Conservation (phyloP, 2,797 vertebrate genomes). For the Xenopus petersii region DNA sequence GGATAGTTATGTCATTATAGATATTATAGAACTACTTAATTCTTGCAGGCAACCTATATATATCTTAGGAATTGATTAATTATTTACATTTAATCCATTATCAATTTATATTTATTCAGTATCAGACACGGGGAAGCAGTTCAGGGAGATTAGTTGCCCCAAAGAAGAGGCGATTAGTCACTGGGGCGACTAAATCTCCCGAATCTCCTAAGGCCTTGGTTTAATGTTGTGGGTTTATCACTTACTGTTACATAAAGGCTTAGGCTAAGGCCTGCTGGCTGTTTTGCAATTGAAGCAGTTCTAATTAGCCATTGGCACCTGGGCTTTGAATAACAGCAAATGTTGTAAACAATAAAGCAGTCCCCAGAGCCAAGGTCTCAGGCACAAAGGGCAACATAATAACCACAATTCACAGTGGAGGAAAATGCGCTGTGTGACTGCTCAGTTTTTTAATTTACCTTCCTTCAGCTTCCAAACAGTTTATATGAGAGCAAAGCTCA, state of each 20-base stretch:
- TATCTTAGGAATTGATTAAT: too few species aligned
- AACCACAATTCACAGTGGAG: neutral
- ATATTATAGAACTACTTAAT: too few species aligned
- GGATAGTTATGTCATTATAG: too few species aligned
- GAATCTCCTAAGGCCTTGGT: too few species aligned
- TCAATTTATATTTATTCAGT: too few species aligned
- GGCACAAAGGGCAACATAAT: slow-evolving; percentile 13
- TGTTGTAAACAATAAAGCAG: slow-evolving; percentile 15
- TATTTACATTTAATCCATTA: too few species aligned
- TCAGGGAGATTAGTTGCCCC: too few species aligned
- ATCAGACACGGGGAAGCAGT: too few species aligned
- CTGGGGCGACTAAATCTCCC: too few species aligned
- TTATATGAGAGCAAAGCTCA: neutral
- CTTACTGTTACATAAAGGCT: neutral
- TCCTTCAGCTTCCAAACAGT: neutral
- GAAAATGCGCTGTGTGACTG: neutral
- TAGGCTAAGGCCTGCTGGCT: neutral
- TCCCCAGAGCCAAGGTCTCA: slow-evolving; percentile 5
- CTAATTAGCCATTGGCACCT: slow-evolving; percentile 23
- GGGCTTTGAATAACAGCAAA: neutral
- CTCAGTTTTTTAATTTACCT: neutral
- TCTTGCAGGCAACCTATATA: too few species aligned
- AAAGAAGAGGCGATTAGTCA: too few species aligned
- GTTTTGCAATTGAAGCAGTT: slow-evolving; percentile 11
- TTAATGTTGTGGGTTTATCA: neutral